A percentile compares a stretch with the other conserved stretches of the same genome.
These are phyloP conservation scores for Psittacus erithacus DNA, from an alignment of 2,113 vertebrate genomes.

Conservation along the genomic window DNA sequence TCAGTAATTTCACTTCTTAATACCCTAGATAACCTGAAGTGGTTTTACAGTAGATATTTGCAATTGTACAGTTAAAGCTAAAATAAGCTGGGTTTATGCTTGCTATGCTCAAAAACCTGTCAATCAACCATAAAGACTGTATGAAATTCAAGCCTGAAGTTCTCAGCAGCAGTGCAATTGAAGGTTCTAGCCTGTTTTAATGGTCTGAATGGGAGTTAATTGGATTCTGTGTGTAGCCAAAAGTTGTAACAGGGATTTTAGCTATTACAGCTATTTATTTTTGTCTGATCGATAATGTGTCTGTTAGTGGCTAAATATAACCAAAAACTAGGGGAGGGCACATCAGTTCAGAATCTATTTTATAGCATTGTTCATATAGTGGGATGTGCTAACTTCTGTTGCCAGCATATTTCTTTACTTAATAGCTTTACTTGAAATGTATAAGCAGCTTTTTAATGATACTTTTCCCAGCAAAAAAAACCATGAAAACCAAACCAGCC, in stretches of 20 bases:
- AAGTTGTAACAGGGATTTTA: not conserved
- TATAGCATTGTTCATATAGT: not conserved
- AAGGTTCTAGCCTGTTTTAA: not conserved
- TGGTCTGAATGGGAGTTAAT: not conserved
- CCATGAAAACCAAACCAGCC: not conserved
- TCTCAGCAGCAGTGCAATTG: not conserved
- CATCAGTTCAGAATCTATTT: not conserved
- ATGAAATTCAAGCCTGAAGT: not conserved
- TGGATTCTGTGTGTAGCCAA: not conserved
- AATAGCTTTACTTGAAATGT: not conserved
- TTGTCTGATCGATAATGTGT: not conserved
- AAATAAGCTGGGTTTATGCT: not conserved
- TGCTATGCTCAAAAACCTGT: not conserved
- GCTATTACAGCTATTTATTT: not conserved
- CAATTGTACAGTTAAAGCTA: not conserved
- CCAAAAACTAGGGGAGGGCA: not conserved
- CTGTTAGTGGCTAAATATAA: not conserved
- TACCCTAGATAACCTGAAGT: not conserved
- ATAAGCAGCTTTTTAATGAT: not conserved
- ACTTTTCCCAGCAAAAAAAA: not conserved
- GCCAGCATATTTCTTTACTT: not conserved
- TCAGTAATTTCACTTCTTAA: not conserved
- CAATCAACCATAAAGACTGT: not conserved
- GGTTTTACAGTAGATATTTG: not conserved
- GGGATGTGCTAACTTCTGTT: not conserved